phyloP scores from a whole-genome alignment of 1,140 invertebrate genomes.

The Eufriesea mexicana region DNA sequence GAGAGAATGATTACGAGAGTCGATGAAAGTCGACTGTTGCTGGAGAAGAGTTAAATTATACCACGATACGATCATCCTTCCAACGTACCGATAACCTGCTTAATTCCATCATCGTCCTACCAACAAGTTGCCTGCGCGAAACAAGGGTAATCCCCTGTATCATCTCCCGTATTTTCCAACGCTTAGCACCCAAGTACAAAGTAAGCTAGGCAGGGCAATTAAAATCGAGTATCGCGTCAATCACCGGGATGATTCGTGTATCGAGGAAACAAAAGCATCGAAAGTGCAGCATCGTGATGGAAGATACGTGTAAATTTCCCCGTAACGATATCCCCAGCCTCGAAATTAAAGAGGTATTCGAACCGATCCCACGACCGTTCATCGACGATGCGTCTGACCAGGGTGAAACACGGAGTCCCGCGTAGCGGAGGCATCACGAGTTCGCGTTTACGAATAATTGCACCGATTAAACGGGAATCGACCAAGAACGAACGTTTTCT shows the following conservation, averaged over 20 bases:
- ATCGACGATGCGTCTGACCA: background rate
- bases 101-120: background rate
- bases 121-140: background rate
- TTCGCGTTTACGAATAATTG: background rate
- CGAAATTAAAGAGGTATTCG: conserved; percentile 25
- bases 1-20: background rate
- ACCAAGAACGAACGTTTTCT: conserved; percentile 7
- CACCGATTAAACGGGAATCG: conserved; percentile 22
- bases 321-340: conserved; percentile 12
- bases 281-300: background rate
- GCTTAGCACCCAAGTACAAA: background rate
- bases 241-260: background rate
- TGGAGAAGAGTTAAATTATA: background rate
- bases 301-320: conserved; percentile 43
- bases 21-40: background rate
- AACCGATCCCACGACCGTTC: background rate
- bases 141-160: background rate
- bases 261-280: background rate
- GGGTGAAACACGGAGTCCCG: background rate
- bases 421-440: background rate
- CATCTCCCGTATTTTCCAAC: background rate
- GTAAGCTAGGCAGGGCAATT: background rate
- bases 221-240: background rate
- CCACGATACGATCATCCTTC: background rate
- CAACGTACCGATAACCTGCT: background rate